phyloP scores from a whole-genome alignment of 1,140 invertebrate genomes.

The Cydia fagiglandana region DNA sequence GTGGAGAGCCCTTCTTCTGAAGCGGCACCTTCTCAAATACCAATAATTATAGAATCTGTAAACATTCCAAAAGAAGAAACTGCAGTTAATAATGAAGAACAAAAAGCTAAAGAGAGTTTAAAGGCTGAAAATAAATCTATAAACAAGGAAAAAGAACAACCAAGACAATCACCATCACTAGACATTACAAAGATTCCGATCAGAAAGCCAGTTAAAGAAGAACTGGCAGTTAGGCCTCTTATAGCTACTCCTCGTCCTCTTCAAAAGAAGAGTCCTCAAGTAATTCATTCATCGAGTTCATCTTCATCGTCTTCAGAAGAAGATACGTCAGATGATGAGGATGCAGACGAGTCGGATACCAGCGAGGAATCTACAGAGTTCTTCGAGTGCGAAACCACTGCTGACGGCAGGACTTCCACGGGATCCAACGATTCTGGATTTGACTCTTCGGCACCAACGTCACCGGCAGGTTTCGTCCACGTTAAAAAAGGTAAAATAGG shows the following conservation, averaged over 20 bases:
- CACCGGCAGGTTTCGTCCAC: constrained; percentile 71
- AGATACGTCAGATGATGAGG: constrained; percentile 55
- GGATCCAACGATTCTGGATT: constrained; percentile 82
- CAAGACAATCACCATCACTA: constrained; percentile 29
- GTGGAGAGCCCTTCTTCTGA: neutral
- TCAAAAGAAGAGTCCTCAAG: constrained; percentile 74
- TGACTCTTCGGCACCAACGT: constrained; percentile 79
- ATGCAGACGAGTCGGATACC: constrained; percentile 62
- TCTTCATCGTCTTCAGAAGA: constrained; percentile 68
- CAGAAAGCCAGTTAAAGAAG: constrained; percentile 73
- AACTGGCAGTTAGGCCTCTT: constrained; percentile 77
- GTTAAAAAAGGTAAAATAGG: constrained; percentile 74
- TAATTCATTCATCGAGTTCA: constrained; percentile 68
- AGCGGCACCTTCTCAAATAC: neutral
- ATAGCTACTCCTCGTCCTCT: constrained; percentile 81
- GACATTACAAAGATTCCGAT: constrained; percentile 37
- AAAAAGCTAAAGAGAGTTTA: constrained; percentile 39
- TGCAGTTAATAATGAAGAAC: constrained; percentile 38
- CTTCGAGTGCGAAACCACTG: constrained; percentile 73
- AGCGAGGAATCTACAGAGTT: constrained; percentile 69
- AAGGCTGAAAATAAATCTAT: constrained; percentile 46
- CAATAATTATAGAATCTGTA: constrained; percentile 40
- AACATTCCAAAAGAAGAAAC: constrained; percentile 52
- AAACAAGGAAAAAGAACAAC: constrained; percentile 40
- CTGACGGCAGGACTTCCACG: constrained; percentile 79